A percentile compares a stretch with the other conserved stretches of the same genome.
Evolutionary conservation across 2,113 vertebrate genomes (phyloP).

Genomic region (Orthonyx spaldingii): DNA sequence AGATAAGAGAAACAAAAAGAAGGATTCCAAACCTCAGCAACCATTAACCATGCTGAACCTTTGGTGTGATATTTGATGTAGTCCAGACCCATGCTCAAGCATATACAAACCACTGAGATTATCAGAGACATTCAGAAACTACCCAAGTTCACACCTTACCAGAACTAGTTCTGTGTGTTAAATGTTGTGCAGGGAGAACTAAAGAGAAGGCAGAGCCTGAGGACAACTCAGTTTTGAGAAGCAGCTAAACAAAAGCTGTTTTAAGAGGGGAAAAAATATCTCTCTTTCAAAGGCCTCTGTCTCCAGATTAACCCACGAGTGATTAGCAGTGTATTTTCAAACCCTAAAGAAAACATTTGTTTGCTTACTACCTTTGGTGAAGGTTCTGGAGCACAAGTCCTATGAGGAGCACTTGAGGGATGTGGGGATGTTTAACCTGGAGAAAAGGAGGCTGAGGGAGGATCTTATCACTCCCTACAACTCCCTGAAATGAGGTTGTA

Average conservation of each 20-base stretch:
- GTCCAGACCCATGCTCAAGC: background rate
- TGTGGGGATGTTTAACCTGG: background rate
- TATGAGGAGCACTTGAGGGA: background rate
- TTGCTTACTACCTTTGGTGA: background rate
- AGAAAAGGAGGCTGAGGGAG: background rate
- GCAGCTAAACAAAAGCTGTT: background rate
- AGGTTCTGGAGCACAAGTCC: background rate
- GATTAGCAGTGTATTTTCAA: background rate
- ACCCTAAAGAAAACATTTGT: background rate
- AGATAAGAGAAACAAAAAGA: too few species aligned
- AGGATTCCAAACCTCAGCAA: too few species aligned
- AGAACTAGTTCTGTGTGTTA: background rate
- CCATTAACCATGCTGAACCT: background rate
- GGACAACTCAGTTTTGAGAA: background rate
- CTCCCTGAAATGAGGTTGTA: background rate
- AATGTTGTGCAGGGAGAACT: background rate
- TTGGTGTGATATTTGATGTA: background rate
- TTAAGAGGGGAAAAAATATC: background rate
- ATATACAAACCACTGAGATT: background rate
- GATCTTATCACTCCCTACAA: background rate
- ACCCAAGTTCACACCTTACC: background rate
- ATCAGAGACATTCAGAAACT: background rate
- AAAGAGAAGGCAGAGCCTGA: background rate
- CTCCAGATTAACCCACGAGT: rapidly evolving
- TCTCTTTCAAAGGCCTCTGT: background rate